Evolutionary conservation across 2,797 vertebrate genomes (phyloP).

Genomic region (Parauchenoglanis punctatus): DNA sequence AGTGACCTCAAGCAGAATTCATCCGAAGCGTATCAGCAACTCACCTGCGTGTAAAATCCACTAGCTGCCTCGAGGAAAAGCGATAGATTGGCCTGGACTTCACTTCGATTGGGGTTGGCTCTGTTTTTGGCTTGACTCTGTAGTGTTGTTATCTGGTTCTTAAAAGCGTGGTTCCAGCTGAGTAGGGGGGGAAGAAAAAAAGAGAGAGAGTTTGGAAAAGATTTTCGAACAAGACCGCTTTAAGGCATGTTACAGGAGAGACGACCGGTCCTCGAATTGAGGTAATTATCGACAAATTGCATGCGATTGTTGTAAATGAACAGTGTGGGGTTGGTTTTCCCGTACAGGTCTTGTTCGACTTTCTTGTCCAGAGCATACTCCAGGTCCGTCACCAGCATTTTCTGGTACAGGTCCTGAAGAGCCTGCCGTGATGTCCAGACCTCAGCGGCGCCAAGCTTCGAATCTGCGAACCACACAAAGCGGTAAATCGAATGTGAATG

Average conservation of each 20-base stretch:
- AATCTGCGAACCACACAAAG: conserved; percentile 76
- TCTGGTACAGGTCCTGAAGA: conserved; percentile 98
- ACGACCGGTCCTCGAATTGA: not conserved
- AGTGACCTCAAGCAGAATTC: not conserved
- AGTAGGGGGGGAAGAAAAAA: not conserved
- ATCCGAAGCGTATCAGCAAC: conserved; percentile 38
- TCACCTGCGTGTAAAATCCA: conserved; percentile 98
- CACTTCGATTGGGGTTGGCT: conserved; percentile 96
- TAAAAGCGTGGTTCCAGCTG: conserved; percentile 96
- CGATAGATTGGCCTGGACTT: conserved; percentile 97
- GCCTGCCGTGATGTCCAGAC: conserved; percentile 98
- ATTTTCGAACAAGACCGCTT: not conserved
- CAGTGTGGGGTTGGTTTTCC: conserved; percentile 15
- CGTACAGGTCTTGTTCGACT: conserved; percentile 99
- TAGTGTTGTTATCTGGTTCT: conserved; percentile 99
- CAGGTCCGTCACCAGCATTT: conserved; percentile 98
- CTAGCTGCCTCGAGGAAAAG: conserved; percentile 97
- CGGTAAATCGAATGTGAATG: not conserved
- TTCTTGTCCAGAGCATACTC: conserved; percentile 99
- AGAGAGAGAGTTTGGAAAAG: conserved; percentile 52
- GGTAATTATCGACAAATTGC: not conserved
- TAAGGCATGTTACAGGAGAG: not conserved
- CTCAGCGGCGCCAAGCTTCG: conserved; percentile 93
- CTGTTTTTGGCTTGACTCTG: conserved; percentile 99
- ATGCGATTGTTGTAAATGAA: not conserved